Evolutionary conservation across 2,888 invertebrate species (phyloP).

Genomic region (Drosophila cognata): DNA sequence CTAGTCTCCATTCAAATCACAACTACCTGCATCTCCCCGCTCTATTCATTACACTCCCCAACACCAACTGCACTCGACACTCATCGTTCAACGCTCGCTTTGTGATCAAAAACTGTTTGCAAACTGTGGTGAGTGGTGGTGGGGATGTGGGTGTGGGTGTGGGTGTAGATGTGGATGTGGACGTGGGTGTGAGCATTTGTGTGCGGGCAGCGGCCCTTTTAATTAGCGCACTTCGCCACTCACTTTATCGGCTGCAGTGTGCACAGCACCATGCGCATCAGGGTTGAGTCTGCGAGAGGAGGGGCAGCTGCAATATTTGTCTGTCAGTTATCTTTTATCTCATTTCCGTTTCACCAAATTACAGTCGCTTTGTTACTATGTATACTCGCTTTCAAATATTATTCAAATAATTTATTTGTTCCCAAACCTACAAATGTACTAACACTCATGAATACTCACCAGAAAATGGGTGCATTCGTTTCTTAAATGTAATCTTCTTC

Average conservation of each 20-base stretch:
- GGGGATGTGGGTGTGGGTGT: background rate
- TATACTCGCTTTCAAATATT: slow-evolving; percentile 44
- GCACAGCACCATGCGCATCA: slow-evolving; percentile 19
- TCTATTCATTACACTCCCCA: background rate
- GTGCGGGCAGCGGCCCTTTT: slow-evolving; percentile 56
- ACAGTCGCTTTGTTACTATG: slow-evolving; percentile 58
- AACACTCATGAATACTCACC: background rate
- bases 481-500: background rate
- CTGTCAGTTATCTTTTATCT: slow-evolving; percentile 51
- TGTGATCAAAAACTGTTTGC: slow-evolving; percentile 63
- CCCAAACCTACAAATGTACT: slow-evolving; percentile 9
- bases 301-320: slow-evolving; percentile 15
- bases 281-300: background rate
- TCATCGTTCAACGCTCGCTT: slow-evolving; percentile 29
- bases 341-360: slow-evolving; percentile 67
- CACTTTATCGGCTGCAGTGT: slow-evolving; percentile 47
- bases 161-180: background rate
- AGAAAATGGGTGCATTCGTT: background rate
- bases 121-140: slow-evolving; percentile 29
- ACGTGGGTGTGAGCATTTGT: slow-evolving; percentile 17
- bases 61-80: background rate
- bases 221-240: slow-evolving; percentile 67
- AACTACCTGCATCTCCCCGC: slow-evolving; percentile 16
- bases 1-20: slow-evolving; percentile 28
- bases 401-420: slow-evolving; percentile 34